Percentiles rank a stretch among this genome's conserved stretches.
These are phyloP conservation scores for Syritta pipiens DNA, from an alignment of 2,888 invertebrate genomes.

Conservation along the genomic window DNA sequence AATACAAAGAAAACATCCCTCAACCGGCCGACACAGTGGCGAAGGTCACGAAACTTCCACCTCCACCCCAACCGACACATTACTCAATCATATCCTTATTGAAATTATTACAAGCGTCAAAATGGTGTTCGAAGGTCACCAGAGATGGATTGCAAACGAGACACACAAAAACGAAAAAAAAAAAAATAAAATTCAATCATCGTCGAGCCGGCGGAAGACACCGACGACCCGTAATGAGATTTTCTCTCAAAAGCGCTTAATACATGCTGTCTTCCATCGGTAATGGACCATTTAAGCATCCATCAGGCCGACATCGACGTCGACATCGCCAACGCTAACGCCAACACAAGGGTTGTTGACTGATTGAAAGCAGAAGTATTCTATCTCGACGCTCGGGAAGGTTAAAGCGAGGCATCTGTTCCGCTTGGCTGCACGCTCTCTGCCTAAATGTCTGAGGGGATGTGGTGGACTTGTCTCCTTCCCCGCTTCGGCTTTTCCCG, in stretches of 20 bases:
- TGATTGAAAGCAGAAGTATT: constrained; percentile 2
- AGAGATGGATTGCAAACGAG: constrained; percentile 3
- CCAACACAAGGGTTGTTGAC: constrained; percentile 24
- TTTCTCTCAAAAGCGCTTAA: background rate
- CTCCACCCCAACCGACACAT: background rate
- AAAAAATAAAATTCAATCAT: constrained; percentile 15
- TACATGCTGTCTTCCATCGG: background rate
- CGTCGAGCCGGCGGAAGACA: background rate
- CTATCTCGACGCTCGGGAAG: background rate
- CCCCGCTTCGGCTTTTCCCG: background rate
- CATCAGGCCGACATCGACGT: constrained; percentile 19
- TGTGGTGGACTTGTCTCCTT: background rate
- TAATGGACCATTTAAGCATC: constrained; percentile 21
- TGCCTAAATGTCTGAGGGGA: constrained; percentile 13
- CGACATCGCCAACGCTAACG: too few relatives aligned
- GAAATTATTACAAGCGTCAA: constrained; percentile 2
- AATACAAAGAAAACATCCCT: too few relatives aligned
- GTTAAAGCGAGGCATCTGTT: constrained; percentile 31
- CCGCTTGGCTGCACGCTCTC: background rate
- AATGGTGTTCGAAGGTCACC: background rate
- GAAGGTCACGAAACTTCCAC: background rate
- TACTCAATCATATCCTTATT: background rate
- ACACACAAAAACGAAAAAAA: too few relatives aligned
- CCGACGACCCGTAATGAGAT: constrained; percentile 1
- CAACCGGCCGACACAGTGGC: constrained; percentile 7